Evolutionary conservation across 2,888 invertebrate species (phyloP).

Genomic region (Dryococelus australis): DNA sequence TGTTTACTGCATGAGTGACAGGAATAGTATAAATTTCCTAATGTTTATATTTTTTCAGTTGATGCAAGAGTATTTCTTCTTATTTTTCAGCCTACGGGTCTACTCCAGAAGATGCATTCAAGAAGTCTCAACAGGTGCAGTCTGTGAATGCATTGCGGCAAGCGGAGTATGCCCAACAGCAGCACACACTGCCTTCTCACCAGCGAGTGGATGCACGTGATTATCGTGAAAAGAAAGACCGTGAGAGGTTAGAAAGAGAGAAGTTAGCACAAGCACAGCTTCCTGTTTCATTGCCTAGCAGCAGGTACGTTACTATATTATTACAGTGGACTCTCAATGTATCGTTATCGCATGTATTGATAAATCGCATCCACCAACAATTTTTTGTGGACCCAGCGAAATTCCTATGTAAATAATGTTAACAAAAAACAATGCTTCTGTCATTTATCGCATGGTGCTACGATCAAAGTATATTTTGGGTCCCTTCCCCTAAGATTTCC

Average conservation of each 20-base stretch:
- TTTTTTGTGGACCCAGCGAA: too few species aligned
- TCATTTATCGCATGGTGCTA: too few species aligned
- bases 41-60: too few species aligned
- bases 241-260: conserved; percentile 68
- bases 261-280: conserved; percentile 64
- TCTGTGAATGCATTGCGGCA: neutral
- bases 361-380: too few species aligned
- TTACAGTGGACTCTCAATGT: neutral
- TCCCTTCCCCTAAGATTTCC: too few species aligned
- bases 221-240: conserved; percentile 69
- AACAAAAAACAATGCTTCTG: too few species aligned
- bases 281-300: conserved; percentile 30
- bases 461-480: too few species aligned
- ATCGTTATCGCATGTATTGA: too few species aligned
- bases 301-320: neutral
- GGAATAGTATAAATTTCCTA: too few species aligned
- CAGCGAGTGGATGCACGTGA: conserved; percentile 52
- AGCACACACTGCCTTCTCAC: neutral
- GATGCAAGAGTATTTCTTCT: too few species aligned
- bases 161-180: neutral
- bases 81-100: neutral
- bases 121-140: conserved; percentile 2
- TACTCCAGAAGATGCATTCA: neutral
- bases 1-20: too few species aligned
- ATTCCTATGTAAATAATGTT: too few species aligned